phyloP scores from a whole-genome alignment of 2,888 invertebrate species.

The Cabera pusaria region DNA sequence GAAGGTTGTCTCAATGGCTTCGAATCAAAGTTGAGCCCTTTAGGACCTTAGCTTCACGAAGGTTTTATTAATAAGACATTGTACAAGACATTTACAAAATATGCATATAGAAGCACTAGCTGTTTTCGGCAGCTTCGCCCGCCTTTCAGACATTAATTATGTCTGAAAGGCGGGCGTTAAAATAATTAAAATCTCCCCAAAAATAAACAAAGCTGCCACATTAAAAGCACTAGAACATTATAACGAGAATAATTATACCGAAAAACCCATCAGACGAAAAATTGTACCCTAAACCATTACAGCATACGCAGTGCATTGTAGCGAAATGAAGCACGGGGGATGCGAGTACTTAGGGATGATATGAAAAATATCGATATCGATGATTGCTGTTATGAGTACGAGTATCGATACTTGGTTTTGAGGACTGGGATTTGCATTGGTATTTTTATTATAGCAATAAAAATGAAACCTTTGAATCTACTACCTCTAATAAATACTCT shows the following conservation, averaged over 20 bases:
- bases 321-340: slow-evolving; percentile 61
- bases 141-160: no score
- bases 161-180: no score
- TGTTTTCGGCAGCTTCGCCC: no score
- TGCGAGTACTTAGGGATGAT: slow-evolving; percentile 42
- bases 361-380: slow-evolving; percentile 13
- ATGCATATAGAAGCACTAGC: no score
- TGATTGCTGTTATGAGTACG: slow-evolving; percentile 1
- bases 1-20: slow-evolving; percentile 19
- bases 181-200: slow-evolving; percentile 15
- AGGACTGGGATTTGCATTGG: no score
- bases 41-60: neutral
- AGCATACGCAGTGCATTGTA: slow-evolving; percentile 73
- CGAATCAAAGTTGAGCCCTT: neutral
- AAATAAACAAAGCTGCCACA: slow-evolving; percentile 45
- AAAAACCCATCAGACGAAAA: slow-evolving; percentile 70
- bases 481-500: no score
- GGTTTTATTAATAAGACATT: no score
- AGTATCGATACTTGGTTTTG: neutral
- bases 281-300: slow-evolving; percentile 75
- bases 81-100: no score
- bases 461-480: no score
- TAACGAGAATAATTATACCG: slow-evolving; percentile 61
- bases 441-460: no score
- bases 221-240: slow-evolving; percentile 45